Percentiles rank a stretch among this genome's conserved stretches.
phyloP scores from a whole-genome alignment of 1,140 invertebrate species.

The Nomia melanderi region DNA sequence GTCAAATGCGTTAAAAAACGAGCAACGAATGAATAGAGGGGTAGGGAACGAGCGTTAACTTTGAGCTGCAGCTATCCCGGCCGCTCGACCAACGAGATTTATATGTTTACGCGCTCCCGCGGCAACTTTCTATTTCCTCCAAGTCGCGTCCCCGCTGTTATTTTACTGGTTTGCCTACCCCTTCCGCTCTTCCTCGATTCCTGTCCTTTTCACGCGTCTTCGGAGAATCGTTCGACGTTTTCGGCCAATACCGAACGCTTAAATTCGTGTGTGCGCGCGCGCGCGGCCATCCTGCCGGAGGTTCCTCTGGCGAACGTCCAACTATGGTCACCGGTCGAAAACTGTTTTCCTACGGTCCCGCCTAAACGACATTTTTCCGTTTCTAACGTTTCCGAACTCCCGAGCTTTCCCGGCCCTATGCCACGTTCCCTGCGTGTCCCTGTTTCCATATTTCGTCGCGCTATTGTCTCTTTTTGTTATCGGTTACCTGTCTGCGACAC shows the following conservation, averaged over 20 bases:
- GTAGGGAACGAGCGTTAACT: conserved; percentile 71
- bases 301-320: conserved; percentile 75
- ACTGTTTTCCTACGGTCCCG: conserved; percentile 73
- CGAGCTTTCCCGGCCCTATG: conserved; percentile 1
- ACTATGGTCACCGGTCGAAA: conserved; percentile 64
- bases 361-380: conserved; percentile 68
- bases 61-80: conserved; percentile 65
- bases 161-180: conserved; percentile 56
- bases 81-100: conserved; percentile 71
- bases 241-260: no score
- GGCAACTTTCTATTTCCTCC: conserved; percentile 76
- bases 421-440: not conserved
- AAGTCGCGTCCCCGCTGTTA: conserved; percentile 71
- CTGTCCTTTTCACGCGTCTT: conserved; percentile 37
- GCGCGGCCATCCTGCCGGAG: not conserved
- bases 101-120: conserved; percentile 79
- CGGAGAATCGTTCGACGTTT: conserved; percentile 1
- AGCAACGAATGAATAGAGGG: conserved; percentile 36
- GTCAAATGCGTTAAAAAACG: conserved; percentile 49
- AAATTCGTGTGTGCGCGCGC: no score
- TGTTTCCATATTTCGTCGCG: conserved; percentile 9
- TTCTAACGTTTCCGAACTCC: conserved; percentile 50
- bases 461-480: not conserved
- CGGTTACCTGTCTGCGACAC: no score
- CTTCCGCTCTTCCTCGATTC: conserved; percentile 31